Base-by-base conservation (phyloP, 1,140 invertebrate species). In the Apis cerana region DNA sequence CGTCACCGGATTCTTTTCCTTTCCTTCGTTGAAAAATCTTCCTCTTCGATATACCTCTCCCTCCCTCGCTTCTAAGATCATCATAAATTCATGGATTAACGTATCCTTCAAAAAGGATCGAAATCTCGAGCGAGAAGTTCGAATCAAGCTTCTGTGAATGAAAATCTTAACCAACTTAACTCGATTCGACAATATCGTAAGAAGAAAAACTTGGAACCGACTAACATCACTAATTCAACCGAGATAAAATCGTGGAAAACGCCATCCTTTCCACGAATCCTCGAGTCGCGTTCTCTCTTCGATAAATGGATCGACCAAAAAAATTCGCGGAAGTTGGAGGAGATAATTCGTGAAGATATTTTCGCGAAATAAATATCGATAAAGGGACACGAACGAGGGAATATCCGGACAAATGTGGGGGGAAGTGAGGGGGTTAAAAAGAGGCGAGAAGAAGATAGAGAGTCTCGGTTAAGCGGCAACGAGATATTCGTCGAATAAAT, bases 401-500 rank as follows among this genome's bases (percentile, higher is more conserved):
- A 27, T 27, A 27, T 27, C 27, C 27, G 27, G 33, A 33, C 33
- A 33, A 33, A 33, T 33, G 33, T 33, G 2, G 2, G 33, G 33
- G 33, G 2, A 3, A 33, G 33, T 33, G 33, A 33, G 3, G 33
- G 33, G 13, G 27, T 21, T 59, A 12, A 64, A 33, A 77, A 11
- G n/a, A 67, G 21, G 10, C n/a, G 17, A 17, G 52, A 10, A 13
- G 54, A 8, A 11, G 23, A 56, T 8, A 43, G n/a, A 27, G 33
- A 5, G 19, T 19, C 23, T 27, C 12, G 48, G 19, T 12, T 59
- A 79, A 79, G 67, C 70, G 56, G 76, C 54, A 71, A 48, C 76
- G 15, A 79, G 52, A 65, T 54, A 75, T 67, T 67, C 80, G 27
- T n/a, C n/a, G 19, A 67, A 81, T 81, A 81, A 81, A 81, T 81